A percentile compares a stretch with the other conserved stretches of the same genome.
These are phyloP conservation scores for Ostrea edulis DNA, from an alignment of 1,140 invertebrate species.

Conservation along the genomic window DNA sequence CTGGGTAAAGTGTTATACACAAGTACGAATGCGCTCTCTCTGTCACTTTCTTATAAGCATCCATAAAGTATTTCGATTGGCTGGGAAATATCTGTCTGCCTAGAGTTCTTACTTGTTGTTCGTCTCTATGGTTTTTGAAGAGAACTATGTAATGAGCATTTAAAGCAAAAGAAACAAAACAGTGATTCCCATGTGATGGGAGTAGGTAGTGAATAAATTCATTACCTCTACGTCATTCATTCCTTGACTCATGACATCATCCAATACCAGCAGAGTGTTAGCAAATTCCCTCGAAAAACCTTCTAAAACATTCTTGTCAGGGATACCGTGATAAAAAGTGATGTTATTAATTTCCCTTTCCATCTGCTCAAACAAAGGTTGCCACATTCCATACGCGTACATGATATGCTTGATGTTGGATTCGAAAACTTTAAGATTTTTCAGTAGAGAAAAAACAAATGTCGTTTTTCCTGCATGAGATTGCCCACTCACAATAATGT, in stretches of 20 bases:
- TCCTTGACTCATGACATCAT: slow-evolving; percentile 45
- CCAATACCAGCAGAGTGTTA: slow-evolving; percentile 44
- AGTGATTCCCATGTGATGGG: slow-evolving; percentile 42
- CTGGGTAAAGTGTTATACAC: not conserved
- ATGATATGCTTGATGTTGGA: not conserved
- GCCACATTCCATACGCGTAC: slow-evolving; percentile 40
- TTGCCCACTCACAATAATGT: slow-evolving; percentile 20
- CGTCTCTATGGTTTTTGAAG: slow-evolving; percentile 43
- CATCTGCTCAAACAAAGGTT: slow-evolving; percentile 46
- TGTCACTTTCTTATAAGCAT: slow-evolving; percentile 29
- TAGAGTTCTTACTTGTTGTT: slow-evolving; percentile 24
- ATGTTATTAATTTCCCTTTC: slow-evolving; percentile 42
- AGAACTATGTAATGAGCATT: slow-evolving; percentile 45
- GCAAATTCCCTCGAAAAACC: not conserved
- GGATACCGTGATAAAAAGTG: slow-evolving; percentile 46
- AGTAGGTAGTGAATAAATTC: slow-evolving; percentile 44
- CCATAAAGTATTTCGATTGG: too few relatives aligned
- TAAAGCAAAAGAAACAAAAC: slow-evolving; percentile 47
- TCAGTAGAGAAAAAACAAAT: slow-evolving; percentile 26
- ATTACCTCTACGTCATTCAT: slow-evolving; percentile 39
- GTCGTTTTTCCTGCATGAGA: slow-evolving; percentile 14
- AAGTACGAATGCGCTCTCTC: slow-evolving; percentile 3
- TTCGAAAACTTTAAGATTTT: slow-evolving; percentile 32
- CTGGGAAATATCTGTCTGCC: slow-evolving; percentile 20
- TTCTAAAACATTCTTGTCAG: slow-evolving; percentile 21